Conservation (phyloP, 2,797 vertebrate species). For the Sebastes kiyomatsui region DNA sequence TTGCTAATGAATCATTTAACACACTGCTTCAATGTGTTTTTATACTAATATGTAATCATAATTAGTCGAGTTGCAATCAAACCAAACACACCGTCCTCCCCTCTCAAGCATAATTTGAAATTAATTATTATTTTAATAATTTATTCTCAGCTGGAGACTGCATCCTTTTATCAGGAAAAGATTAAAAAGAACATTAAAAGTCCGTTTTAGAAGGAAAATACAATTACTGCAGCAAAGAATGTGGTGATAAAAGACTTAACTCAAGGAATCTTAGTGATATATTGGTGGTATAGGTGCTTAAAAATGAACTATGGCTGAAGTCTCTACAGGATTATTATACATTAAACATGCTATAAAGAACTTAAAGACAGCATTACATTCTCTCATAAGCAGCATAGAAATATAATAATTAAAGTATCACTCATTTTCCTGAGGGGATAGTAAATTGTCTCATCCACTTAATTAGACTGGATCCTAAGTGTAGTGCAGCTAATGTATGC, state of each 20-base stretch:
- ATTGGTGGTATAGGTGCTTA: background rate
- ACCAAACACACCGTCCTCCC: background rate
- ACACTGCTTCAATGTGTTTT: background rate
- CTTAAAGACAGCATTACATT: background rate
- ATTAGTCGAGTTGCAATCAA: background rate
- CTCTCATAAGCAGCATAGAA: background rate
- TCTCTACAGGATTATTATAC: background rate
- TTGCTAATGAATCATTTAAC: background rate
- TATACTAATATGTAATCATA: background rate
- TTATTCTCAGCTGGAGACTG: background rate
- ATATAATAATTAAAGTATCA: constrained; percentile 7
- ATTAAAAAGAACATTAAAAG: background rate
- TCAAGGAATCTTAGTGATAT: background rate
- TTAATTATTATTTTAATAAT: background rate
- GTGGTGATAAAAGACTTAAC: background rate
- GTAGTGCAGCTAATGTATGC: constrained; percentile 48
- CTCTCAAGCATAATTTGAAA: background rate
- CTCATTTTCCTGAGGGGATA: background rate
- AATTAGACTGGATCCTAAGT: constrained; percentile 46
- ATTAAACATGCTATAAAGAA: background rate
- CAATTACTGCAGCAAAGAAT: background rate
- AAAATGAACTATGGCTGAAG: background rate
- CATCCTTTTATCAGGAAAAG: background rate
- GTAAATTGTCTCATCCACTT: constrained; percentile 40
- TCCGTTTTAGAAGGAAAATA: background rate